Conservation (phyloP, 30 jellyfish, hydroid and myxozoan species). For the Turritopsis rubra region DNA sequence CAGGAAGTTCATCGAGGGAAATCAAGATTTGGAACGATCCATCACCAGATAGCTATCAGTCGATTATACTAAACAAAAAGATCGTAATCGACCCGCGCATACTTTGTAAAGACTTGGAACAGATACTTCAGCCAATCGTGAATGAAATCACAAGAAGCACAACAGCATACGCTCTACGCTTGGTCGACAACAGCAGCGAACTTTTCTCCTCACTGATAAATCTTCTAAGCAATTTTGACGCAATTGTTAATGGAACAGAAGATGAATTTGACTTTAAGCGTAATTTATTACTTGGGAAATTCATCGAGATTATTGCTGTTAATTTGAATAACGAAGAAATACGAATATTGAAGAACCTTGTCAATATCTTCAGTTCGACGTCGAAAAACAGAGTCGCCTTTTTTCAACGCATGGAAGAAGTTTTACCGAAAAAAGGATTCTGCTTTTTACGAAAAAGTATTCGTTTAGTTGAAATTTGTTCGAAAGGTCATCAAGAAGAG, state of each 20-base stretch:
- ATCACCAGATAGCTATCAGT: background rate
- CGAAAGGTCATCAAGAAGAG: background rate
- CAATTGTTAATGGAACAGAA: background rate
- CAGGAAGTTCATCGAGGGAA: background rate
- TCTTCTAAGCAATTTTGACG: slow-evolving; percentile 1
- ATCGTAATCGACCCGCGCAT: slow-evolving; percentile 17
- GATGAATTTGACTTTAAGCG: background rate
- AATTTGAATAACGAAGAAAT: slow-evolving; percentile 3
- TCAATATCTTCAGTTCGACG: background rate
- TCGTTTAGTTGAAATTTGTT: background rate
- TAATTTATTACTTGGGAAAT: background rate
- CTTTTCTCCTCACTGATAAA: background rate
- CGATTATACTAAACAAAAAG: slow-evolving; percentile 12
- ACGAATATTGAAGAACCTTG: background rate
- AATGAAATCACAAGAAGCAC: background rate
- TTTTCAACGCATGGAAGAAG: background rate
- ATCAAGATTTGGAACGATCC: background rate
- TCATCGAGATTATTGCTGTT: background rate
- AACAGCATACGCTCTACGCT: background rate
- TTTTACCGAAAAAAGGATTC: background rate
- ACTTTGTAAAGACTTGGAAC: background rate
- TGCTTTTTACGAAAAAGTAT: background rate
- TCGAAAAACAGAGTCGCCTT: background rate
- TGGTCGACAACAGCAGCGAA: slow-evolving; percentile 17
- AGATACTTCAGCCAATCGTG: slow-evolving; percentile 6